Evolutionary conservation across 2,797 vertebrate species (phyloP), one percentile per base, ranked within the genome.

Genomic region (Gymnothorax javanicus): DNA sequence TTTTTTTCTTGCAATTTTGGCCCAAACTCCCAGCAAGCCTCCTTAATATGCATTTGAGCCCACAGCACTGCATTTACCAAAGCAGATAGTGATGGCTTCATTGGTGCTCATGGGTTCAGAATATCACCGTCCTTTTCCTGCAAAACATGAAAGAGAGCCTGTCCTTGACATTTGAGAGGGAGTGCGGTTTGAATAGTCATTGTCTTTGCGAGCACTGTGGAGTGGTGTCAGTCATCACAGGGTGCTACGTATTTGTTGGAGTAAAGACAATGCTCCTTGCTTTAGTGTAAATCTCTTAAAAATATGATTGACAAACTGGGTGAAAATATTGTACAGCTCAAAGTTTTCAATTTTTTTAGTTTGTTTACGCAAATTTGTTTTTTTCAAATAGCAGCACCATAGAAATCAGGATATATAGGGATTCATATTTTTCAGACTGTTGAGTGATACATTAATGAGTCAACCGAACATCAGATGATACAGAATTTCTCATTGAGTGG

Each of bases 381-480:
- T 69, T 7, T 15, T 12, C 15, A 52, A 2, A 20, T 13, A 52
- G 9, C 2, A 1, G 43, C 20, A 15, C 0, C 50, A 52, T 12
- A 43, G 43, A 52, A 8, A 43, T 5, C 17, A 12, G 43, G 75
- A 17, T 52, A 20, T 52, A 52, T 52, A 17, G 43, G 12, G 4
- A 79, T 79, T 17, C 20, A 52, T 79, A 52, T 52, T 52, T 7
- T 17, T 79, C 54, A 52, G 75, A 43, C n/a, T 79, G 43, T 7
- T 17, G 50, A 52, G 20, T 4, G 75, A 79, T 17, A 2, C 13
- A 7, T 17, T 79, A 79, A 52, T 52, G 75, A 52, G 75, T 79
- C 75, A 79, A 52, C 75, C 50, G 43, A 79, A 20, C n/a, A 79
- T 52, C 75, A 79, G 75, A 79, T 79, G 54, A 79, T 79, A 52